Percentiles rank a stretch among this genome's conserved stretches.
phyloP scores from a whole-genome alignment of 2,797 vertebrate species.

The Pseudochromis fuscus region DNA sequence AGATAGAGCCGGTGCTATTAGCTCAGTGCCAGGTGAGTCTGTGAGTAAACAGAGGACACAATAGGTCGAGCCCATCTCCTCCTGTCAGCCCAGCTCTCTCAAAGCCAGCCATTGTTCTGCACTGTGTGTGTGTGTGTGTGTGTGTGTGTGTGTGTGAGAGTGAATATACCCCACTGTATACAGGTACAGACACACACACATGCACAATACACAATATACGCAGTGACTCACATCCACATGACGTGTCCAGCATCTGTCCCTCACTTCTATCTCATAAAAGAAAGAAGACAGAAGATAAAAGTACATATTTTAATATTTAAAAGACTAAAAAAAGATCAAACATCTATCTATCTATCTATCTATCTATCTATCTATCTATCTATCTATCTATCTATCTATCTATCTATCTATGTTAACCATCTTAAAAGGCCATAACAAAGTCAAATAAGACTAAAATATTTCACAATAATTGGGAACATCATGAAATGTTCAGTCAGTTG shows the following conservation, averaged over 20 bases:
- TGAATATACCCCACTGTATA: constrained; percentile 51
- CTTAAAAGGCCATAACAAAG: too few species aligned
- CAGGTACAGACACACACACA: constrained; percentile 26
- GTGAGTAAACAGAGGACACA: constrained; percentile 80
- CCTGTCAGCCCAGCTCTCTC: constrained; percentile 71
- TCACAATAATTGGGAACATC: too few species aligned
- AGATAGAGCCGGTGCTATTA: constrained; percentile 80
- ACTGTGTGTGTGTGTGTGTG: constrained; percentile 37
- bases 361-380: too few species aligned
- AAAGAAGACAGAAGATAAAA: too few species aligned
- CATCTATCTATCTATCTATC: too few species aligned
- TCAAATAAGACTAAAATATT: too few species aligned
- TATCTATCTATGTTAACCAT: too few species aligned
- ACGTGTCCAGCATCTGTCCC: not conserved
- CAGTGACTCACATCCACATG: constrained; percentile 26
- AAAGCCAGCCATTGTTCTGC: constrained; percentile 78
- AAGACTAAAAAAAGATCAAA: too few species aligned
- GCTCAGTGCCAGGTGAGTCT: constrained; percentile 84
- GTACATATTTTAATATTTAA: too few species aligned
- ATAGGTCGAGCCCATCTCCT: constrained; percentile 79
- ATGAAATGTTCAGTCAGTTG: not conserved
- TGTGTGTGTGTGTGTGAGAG: constrained; percentile 35
- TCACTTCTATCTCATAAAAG: not conserved
- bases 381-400: too few species aligned
- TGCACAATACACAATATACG: constrained; percentile 22